Evolutionary conservation across 2,888 invertebrate genomes (phyloP), one percentile per base, ranked within the genome.

Genomic region (Mellilla xanthometata): DNA sequence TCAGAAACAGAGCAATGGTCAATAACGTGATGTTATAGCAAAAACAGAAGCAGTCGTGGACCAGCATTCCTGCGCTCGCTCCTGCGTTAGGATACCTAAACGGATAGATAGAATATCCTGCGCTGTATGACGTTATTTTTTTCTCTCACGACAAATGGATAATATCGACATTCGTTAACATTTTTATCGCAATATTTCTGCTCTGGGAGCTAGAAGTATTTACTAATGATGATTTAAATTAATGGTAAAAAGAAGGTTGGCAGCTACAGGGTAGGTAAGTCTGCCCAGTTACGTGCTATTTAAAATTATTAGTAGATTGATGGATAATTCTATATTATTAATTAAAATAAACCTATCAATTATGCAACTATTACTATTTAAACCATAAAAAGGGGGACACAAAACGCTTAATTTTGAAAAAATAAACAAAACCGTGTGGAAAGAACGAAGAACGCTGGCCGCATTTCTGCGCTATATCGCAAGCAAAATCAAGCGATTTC

Each of bases 21-120:
- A 82, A 76, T 79, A 84, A 76, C 76, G 72, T 58, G 73, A 70
- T 61, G 65, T 51, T 73, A 68, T 64, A 60, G 80, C 85, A 88
- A 88, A 88, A 88, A 88, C 80, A 57, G 61, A 56, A 43, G 76
- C 78, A 79, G 83, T 78, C 80, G n/a, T 61, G 56, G 62, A 65
- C 67, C 83, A 72, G 68, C 87, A 87, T 86, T 87, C 87, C 71
- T 72, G 63, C 56, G 9, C 39, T 19, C 59, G 58, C 60, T 62
- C 58, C 61, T 66, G 69, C 68, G 72, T 76, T 76, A 77, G 77
- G 68, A 61, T 33, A 28, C 60, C 62, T 71, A 76, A 79, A 76
- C 39, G 46, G 53, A 60, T 60, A 67, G 67, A 75, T 76, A 69
- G 78, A 68, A 76, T 72, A 61, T 55, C 58, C 57, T 47, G 38